Evolutionary conservation across 2,797 vertebrate genomes (phyloP), one percentile per base, ranked within the genome.

Genomic region (Tapera naevia): DNA sequence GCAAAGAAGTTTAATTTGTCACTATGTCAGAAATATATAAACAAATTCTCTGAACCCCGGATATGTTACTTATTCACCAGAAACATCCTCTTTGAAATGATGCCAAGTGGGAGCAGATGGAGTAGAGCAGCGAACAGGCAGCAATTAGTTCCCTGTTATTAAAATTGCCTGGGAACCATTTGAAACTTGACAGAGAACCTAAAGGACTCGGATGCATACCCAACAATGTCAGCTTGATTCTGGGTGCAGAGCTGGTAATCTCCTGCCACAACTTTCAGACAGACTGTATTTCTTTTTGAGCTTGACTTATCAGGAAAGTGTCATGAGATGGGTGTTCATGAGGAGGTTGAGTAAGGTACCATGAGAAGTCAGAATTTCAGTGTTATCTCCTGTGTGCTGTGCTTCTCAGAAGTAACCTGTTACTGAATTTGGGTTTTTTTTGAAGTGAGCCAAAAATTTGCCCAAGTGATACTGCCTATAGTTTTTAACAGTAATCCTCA

Each of bases 121-220:
- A 97, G 71, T 76, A 86, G 72, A 95, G 92, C 94, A 91, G 92
- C 89, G 92, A 93, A 93, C 64, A 93, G 93, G 92, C 97, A 92
- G 54, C 67, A 22, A 41, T 70, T 95, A 85, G 86, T 94, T 97
- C 91, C 32, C 35, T 94, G 89, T 96, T 97, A 80, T 95, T 97
- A 84, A n/a, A 80, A 95, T 97, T 98, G 96, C 97, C 78, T 97
- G 95, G 95, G 95, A 98, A 97, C 96, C 33, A 37, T 91, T 62
- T 93, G 89, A 92, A 94, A 94, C 86, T 96, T 96, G 93, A 96
- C 80, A 96, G 84, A 92, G 81, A 95, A 86, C 39, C 43, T 93
- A 39, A 93, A 91, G 86, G 54, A 89, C 79, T 93, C 61, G 10
- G 90, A 94, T 93, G 80, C 97, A 74, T 94, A 70, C 94, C 54